A percentile compares a stretch with the other conserved stretches of the same genome.
Evolutionary conservation across 1,140 invertebrate species (phyloP).

Genomic region (Apis dorsata): DNA sequence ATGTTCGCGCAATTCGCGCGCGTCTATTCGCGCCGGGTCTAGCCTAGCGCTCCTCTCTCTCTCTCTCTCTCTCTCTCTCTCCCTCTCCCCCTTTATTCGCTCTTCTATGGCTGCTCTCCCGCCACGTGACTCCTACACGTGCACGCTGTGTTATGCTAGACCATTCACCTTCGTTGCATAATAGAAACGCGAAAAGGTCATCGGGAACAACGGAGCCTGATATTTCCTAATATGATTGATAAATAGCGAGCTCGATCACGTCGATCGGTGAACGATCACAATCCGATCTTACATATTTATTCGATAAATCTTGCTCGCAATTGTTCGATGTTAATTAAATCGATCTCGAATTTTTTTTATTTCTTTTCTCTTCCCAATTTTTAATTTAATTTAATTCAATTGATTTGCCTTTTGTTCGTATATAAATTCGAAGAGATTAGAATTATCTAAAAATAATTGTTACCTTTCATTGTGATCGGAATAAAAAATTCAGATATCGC

Average conservation of each 20-base stretch:
- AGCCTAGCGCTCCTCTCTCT: neutral
- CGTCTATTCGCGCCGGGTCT: constrained; percentile 13
- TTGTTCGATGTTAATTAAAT: too few species aligned
- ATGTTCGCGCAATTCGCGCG: constrained; percentile 60
- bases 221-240: constrained; percentile 68
- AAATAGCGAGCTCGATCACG: constrained; percentile 40
- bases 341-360: too few species aligned
- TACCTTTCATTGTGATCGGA: too few species aligned
- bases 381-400: too few species aligned
- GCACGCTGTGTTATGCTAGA: constrained; percentile 62
- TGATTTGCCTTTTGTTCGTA: too few species aligned
- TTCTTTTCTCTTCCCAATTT: too few species aligned
- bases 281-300: neutral
- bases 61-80: too few species aligned
- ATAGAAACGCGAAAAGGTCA: constrained; percentile 65
- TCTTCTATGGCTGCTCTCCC: constrained; percentile 4
- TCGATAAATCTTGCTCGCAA: neutral
- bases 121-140: constrained; percentile 67
- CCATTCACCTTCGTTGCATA: constrained; percentile 69
- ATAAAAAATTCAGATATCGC: too few species aligned
- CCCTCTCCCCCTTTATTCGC: neutral
- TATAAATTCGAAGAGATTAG: too few species aligned
- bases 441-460: too few species aligned
- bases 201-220: constrained; percentile 61
- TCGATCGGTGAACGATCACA: neutral